Evolutionary conservation across 2,888 invertebrate genomes (phyloP), one percentile per base, ranked within the genome.

Genomic region (Lithosia quadra): DNA sequence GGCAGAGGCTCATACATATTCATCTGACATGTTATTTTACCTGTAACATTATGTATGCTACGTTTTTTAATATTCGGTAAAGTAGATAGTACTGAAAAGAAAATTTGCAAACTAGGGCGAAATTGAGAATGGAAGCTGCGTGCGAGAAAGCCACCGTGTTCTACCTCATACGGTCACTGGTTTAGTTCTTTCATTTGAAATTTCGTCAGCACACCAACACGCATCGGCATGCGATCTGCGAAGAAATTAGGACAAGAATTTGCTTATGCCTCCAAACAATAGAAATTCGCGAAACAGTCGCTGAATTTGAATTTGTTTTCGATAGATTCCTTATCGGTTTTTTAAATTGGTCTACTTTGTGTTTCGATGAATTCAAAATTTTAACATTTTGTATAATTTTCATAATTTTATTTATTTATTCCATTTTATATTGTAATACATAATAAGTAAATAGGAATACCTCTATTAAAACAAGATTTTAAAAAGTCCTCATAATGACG

Each of bases 61-160:
- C 8, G 36, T 60, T 15, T 22, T n/a, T 13, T 22, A 59, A 10
- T n/a, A 21, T 18, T 39, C 61, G 39, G 24, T 39, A 3, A 22
- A 24, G 22, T 22, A 56, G 4, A 9, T 55, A 11, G 2, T 13
- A 28, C 28, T 33, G 62, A 53, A 53, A 66, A 69, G 61, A 58
- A 65, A 60, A 62, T 67, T 70, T 67, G 28, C 57, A 69, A 80
- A 81, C 75, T 73, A 63, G 81, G 77, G 65, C 81, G 65, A 77
- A 74, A 82, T 87, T 86, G 78, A 84, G 82, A 89, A 90, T 90
- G 87, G 88, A 86, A 86, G 87, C 87, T 88, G 88, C 86, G 89
- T 88, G 76, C 87, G 89, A 85, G 92, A 92, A 91, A 91, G 88
- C 80, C 65, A 62, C 58, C 8, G 28, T 63, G 34, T 65, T 66